These are phyloP conservation scores for Tetragnatha montana DNA, from an alignment of 2,888 invertebrate genomes.

Conservation along the genomic window DNA sequence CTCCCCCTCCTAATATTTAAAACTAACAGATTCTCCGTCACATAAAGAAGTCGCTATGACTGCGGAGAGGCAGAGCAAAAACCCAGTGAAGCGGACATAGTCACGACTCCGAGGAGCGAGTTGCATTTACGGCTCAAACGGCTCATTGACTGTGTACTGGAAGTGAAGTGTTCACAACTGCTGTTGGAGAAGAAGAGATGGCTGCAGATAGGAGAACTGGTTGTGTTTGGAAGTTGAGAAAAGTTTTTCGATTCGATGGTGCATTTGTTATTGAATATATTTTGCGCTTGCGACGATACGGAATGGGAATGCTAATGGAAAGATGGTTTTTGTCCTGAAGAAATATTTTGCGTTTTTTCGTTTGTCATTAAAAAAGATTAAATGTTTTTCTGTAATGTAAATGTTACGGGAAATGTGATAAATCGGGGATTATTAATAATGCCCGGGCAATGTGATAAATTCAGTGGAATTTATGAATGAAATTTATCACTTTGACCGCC, in stretches of 20 bases:
- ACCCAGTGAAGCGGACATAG: constrained; percentile 5
- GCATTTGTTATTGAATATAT: neutral
- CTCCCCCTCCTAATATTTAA: neutral
- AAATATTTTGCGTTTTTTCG: no score
- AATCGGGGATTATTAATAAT: no score
- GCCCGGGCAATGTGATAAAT: no score
- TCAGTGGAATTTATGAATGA: no score
- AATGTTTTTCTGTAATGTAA: no score
- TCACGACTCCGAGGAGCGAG: constrained; percentile 2
- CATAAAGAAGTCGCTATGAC: constrained; percentile 27
- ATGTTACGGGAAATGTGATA: no score
- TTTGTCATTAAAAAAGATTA: no score
- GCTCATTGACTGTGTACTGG: constrained; percentile 34
- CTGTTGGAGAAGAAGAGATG: neutral
- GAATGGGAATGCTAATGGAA: neutral
- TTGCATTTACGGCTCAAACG: constrained; percentile 37
- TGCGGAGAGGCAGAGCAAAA: constrained; percentile 16
- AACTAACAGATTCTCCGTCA: constrained; percentile 22
- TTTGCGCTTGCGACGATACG: neutral
- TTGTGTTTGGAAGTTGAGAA: neutral
- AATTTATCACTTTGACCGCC: no score
- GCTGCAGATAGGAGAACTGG: neutral
- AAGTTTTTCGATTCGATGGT: neutral
- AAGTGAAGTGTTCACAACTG: constrained; percentile 16
- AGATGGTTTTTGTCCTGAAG: no score